These are phyloP conservation scores for Ectropis crepuscularia DNA, from an alignment of 2,888 invertebrate species.

Conservation along the genomic window DNA sequence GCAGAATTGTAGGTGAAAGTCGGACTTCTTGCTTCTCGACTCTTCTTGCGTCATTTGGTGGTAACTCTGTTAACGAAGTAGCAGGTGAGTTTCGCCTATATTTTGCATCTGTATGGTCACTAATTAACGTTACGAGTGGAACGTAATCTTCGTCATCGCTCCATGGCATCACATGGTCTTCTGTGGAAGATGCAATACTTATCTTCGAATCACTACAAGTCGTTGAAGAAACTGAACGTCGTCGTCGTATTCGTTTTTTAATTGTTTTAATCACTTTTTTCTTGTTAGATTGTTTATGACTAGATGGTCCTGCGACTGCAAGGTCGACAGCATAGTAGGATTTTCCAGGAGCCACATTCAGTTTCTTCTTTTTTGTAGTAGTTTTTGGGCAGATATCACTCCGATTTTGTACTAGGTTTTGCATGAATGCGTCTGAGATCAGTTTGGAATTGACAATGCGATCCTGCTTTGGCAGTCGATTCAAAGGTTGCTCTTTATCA, in stretches of 20 bases:
- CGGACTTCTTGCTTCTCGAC: too few species aligned
- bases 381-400: too few species aligned
- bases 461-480: conserved; percentile 4
- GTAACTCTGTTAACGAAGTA: too few species aligned
- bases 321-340: background rate
- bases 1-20: too few species aligned
- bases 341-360: background rate
- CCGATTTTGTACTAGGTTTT: background rate
- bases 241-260: background rate
- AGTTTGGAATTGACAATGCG: background rate
- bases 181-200: background rate
- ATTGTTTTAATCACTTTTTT: background rate
- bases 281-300: background rate
- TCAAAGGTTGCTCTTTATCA: conserved; percentile 20
- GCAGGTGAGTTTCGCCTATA: too few species aligned
- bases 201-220: background rate
- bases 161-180: background rate
- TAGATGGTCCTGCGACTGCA: background rate
- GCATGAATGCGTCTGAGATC: conserved; percentile 2
- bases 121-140: background rate
- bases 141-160: background rate
- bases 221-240: background rate
- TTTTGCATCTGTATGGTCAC: too few species aligned
- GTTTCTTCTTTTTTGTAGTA: too few species aligned
- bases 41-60: too few species aligned